These are phyloP conservation scores for Bolinopsis microptera DNA, from an alignment of 37 sponge, comb jelly and placozoan species.

Conservation along the genomic window DNA sequence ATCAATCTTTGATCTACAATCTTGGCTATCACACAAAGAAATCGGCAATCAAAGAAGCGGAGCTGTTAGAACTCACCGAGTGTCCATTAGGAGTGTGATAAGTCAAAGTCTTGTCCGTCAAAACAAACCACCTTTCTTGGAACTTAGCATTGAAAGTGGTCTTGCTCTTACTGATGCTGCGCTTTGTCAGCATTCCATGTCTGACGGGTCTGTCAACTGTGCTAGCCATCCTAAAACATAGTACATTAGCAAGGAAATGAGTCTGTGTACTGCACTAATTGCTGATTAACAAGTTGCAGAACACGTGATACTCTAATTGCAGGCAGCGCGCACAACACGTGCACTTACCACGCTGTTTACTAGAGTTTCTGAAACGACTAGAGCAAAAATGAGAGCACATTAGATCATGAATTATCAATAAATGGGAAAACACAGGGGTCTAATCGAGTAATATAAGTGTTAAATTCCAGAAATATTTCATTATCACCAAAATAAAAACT, in stretches of 20 bases:
- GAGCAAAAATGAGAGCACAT: neutral
- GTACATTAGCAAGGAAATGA: neutral
- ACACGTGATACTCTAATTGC: neutral
- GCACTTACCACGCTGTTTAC: neutral
- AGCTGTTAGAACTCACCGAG: neutral
- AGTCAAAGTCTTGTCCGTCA: neutral
- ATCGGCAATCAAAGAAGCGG: too few relatives aligned
- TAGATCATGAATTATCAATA: neutral
- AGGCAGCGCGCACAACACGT: neutral
- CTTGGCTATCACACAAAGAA: too few relatives aligned
- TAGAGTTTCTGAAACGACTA: neutral
- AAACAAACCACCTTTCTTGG: neutral
- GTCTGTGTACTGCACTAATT: neutral
- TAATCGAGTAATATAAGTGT: neutral
- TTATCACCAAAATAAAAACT: neutral
- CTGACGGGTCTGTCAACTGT: neutral
- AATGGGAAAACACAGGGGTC: neutral
- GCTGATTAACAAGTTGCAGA: neutral
- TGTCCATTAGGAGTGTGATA: conserved; percentile 37
- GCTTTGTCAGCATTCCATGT: conserved; percentile 8
- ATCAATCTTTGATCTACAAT: too few relatives aligned
- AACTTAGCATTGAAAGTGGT: conserved; percentile 32
- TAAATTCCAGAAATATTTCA: neutral
- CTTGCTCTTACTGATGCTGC: conserved; percentile 37
- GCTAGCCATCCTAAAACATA: conserved; percentile 14